Evolutionary conservation across 1,140 invertebrate species (phyloP).

Genomic region (Drosophila carrolli): DNA sequence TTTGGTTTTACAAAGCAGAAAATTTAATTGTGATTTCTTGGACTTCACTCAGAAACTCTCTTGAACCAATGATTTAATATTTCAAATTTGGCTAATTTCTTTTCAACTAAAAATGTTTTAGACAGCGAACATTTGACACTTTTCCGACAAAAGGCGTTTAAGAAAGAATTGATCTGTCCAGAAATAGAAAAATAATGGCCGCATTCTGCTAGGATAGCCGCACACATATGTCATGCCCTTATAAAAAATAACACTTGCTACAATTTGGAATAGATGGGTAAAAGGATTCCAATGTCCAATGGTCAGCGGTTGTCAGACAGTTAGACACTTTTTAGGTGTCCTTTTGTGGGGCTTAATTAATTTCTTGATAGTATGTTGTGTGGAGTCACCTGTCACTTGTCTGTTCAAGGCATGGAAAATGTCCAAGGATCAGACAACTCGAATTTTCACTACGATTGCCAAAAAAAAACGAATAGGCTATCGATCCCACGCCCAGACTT

Average conservation of each 20-base stretch:
- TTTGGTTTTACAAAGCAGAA: too few species aligned
- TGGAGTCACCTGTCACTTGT: conserved; percentile 14
- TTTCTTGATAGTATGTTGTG: conserved; percentile 46
- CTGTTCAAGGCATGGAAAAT: not conserved
- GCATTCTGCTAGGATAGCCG: too few species aligned
- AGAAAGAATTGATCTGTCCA: not conserved
- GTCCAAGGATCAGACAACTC: not conserved
- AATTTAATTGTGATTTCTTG: too few species aligned
- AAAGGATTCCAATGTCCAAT: conserved; percentile 50
- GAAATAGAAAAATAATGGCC: not conserved
- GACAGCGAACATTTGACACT: too few species aligned
- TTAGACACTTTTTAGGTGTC: conserved; percentile 26
- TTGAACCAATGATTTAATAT: too few species aligned
- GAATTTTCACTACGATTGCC: not conserved
- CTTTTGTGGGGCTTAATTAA: conserved; percentile 27
- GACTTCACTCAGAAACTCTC: too few species aligned
- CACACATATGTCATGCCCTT: not conserved
- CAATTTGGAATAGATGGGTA: not conserved
- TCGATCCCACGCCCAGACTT: not conserved
- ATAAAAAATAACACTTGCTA: not conserved
- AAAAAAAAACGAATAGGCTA: not conserved
- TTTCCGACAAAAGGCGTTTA: too few species aligned
- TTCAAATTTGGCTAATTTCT: too few species aligned
- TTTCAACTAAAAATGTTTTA: too few species aligned
- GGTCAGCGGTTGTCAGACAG: conserved; percentile 22